A percentile compares a stretch with the other conserved stretches of the same genome.
phyloP scores from a whole-genome alignment of 2,888 invertebrate genomes.

The Aethes cnicana region DNA sequence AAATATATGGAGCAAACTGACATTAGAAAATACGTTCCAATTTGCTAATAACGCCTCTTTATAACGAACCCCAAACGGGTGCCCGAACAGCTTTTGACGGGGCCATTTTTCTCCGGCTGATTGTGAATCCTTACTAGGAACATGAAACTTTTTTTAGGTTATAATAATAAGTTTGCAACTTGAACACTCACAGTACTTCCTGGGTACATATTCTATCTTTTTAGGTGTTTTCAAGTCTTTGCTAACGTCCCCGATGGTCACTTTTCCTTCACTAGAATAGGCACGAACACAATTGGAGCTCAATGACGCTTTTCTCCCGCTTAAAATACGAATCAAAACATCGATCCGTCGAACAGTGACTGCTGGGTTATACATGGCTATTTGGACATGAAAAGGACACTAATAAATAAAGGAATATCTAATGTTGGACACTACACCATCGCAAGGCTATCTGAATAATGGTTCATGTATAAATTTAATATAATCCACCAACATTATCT shows the following conservation, averaged over 20 bases:
- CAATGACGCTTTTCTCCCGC: conserved; percentile 63
- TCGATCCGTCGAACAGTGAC: conserved; percentile 71
- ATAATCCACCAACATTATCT: conserved; percentile 42
- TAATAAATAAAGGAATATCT: conserved; percentile 21
- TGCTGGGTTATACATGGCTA: conserved; percentile 64
- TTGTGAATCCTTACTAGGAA: no score
- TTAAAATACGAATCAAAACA: conserved; percentile 77
- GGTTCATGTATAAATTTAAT: conserved; percentile 42
- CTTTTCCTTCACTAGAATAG: conserved; percentile 77
- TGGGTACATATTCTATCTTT: conserved; percentile 91
- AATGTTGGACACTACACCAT: conserved; percentile 9
- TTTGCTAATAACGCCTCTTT: no score
- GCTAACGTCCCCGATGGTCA: conserved; percentile 89
- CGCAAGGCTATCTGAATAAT: not conserved
- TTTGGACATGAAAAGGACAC: conserved; percentile 35
- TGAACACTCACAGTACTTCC: conserved; percentile 87
- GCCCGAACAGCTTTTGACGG: no score
- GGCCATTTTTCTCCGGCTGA: no score
- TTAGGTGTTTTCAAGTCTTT: conserved; percentile 83
- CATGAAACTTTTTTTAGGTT: conserved; percentile 40
- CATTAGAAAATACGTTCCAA: no score
- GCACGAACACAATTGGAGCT: conserved; percentile 65
- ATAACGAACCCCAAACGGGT: no score
- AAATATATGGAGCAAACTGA: conserved; percentile 5
- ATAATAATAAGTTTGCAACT: conserved; percentile 32